Evolutionary conservation across 1,140 invertebrate species (phyloP).

Genomic region (Venturia canescens): DNA sequence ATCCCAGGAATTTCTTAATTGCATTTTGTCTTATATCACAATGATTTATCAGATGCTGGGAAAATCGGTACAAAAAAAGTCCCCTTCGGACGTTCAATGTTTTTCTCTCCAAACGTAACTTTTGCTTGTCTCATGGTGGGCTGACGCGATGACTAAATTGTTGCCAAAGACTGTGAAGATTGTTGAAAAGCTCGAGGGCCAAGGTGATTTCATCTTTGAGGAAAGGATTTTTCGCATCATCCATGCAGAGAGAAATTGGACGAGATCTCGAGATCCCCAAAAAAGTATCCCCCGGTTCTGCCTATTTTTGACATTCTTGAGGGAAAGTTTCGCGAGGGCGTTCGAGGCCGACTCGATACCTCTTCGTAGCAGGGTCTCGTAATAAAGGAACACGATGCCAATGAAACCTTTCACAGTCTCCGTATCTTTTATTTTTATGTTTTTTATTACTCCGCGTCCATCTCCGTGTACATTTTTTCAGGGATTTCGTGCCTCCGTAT

Average conservation of each 20-base stretch:
- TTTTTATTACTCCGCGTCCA: neutral
- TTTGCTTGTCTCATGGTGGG: neutral
- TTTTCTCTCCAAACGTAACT: neutral
- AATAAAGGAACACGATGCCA: neutral
- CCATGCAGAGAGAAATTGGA: constrained; percentile 7
- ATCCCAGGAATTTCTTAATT: no score
- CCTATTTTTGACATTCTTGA: neutral
- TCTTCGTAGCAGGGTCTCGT: neutral
- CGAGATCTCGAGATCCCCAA: constrained; percentile 5
- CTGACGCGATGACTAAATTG: neutral
- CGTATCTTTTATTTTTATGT: constrained; percentile 6
- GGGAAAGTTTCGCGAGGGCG: neutral
- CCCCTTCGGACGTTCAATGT: no score
- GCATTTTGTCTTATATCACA: no score
- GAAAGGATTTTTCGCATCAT: neutral
- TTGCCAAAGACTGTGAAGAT: neutral
- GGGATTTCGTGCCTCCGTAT: neutral
- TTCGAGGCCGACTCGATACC: neutral
- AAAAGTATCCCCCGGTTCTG: neutral
- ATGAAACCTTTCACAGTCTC: neutral
- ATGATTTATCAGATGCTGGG: no score
- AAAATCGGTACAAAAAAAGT: no score
- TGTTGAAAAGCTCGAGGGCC: neutral
- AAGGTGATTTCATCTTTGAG: neutral
- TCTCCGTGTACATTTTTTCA: neutral